Conservation (phyloP, 2,797 vertebrate species). For the Thripadectes ignobilis region DNA sequence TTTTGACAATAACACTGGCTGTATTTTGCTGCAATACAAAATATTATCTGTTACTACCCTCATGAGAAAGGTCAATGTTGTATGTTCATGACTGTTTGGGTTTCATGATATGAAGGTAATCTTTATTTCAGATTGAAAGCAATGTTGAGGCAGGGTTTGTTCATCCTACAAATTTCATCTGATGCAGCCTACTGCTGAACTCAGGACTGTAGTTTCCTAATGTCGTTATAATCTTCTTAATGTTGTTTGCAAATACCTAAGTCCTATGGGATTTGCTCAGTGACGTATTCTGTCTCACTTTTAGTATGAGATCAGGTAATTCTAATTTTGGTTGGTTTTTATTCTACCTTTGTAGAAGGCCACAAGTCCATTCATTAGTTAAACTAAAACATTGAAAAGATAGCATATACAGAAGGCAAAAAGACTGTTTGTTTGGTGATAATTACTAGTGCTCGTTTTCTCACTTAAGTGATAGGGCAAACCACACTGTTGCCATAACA, state of each 20-base stretch:
- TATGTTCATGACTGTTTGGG: background rate
- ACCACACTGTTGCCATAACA: slow-evolving; percentile 76
- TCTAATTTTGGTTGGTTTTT: background rate
- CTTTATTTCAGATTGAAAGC: background rate
- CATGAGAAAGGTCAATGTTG: background rate
- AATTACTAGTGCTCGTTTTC: slow-evolving; percentile 75
- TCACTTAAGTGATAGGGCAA: slow-evolving; percentile 61
- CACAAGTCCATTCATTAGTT: slow-evolving; percentile 31
- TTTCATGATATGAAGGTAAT: background rate
- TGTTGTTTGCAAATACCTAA: background rate
- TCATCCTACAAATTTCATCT: background rate
- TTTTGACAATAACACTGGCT: background rate
- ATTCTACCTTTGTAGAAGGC: background rate
- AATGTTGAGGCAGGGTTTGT: background rate
- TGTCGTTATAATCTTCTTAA: background rate
- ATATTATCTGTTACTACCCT: background rate
- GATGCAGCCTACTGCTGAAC: background rate
- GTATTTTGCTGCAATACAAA: background rate
- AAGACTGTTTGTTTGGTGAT: slow-evolving; percentile 71
- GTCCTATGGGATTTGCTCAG: background rate
- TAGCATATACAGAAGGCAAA: slow-evolving; percentile 21
- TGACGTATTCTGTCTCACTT: background rate
- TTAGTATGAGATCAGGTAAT: background rate
- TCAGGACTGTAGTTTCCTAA: background rate
- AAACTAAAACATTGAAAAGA: slow-evolving; percentile 51